A percentile compares a stretch with the other conserved stretches of the same genome.
Conservation (phyloP, 2,797 vertebrate species). For the Loris lydekkerianus region DNA sequence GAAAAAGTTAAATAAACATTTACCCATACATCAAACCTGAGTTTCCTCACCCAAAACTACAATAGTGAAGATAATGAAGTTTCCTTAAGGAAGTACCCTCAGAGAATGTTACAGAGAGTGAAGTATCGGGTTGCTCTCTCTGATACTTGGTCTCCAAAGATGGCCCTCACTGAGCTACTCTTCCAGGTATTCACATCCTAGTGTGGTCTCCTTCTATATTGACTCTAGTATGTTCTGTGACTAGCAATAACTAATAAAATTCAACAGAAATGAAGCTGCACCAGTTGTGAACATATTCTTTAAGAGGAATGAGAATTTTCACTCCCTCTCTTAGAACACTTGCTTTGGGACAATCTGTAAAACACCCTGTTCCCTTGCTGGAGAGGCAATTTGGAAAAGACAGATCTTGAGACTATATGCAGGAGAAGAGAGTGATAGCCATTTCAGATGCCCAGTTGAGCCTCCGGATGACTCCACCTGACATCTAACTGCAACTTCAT, state of each 20-base stretch:
- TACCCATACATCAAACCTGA: neutral
- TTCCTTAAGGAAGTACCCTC: neutral
- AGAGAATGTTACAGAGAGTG: neutral
- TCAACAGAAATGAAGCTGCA: neutral
- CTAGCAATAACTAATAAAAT: neutral
- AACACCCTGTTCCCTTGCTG: neutral
- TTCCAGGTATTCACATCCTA: neutral
- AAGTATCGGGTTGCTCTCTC: neutral
- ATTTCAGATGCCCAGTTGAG: neutral
- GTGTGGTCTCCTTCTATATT: neutral
- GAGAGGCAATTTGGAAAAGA: neutral
- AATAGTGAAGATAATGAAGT: neutral
- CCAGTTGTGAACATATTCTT: neutral
- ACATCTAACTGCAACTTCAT: neutral
- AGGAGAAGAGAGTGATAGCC: neutral
- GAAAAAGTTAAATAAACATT: neutral
- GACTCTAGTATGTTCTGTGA: neutral
- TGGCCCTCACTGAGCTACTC: neutral
- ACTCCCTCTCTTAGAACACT: neutral
- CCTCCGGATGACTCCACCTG: neutral
- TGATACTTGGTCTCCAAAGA: neutral
- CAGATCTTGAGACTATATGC: neutral
- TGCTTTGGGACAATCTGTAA: neutral
- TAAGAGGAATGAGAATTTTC: neutral
- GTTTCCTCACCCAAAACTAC: neutral